Evolutionary conservation across 37 sponge, comb jelly and placozoan species (phyloP).

Genomic region (Aphrocallistes beatrix): DNA sequence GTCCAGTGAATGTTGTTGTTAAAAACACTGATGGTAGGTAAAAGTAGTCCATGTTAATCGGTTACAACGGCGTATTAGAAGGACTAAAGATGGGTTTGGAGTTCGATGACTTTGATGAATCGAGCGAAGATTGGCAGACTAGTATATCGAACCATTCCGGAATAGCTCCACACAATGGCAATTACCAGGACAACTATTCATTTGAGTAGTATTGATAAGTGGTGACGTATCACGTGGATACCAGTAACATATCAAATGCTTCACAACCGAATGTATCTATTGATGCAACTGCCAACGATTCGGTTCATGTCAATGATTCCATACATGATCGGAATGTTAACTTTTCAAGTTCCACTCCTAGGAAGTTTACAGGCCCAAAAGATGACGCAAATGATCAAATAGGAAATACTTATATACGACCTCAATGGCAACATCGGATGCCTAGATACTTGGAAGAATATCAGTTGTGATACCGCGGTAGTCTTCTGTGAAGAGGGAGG

Average conservation of each 20-base stretch:
- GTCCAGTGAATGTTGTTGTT: too few relatives aligned
- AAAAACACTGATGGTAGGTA: too few relatives aligned
- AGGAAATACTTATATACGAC: background rate
- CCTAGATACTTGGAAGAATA: background rate
- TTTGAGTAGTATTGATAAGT: background rate
- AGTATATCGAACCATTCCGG: background rate
- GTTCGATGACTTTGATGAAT: background rate
- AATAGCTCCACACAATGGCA: background rate
- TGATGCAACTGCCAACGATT: too few relatives aligned
- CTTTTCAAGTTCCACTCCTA: background rate
- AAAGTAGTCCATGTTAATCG: background rate
- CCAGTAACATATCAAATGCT: too few relatives aligned
- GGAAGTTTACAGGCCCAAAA: background rate
- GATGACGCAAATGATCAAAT: background rate
- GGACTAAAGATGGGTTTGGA: too few relatives aligned
- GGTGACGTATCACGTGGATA: too few relatives aligned
- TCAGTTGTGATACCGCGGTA: background rate
- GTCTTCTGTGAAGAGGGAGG: too few relatives aligned
- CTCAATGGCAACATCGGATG: background rate
- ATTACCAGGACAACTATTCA: background rate
- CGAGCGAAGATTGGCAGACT: background rate
- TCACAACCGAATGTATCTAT: background rate
- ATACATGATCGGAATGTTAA: background rate
- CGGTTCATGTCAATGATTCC: background rate
- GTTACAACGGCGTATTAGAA: background rate